Base-by-base conservation (phyloP, 2,797 vertebrate genomes). In the Thaleichthys pacificus region DNA sequence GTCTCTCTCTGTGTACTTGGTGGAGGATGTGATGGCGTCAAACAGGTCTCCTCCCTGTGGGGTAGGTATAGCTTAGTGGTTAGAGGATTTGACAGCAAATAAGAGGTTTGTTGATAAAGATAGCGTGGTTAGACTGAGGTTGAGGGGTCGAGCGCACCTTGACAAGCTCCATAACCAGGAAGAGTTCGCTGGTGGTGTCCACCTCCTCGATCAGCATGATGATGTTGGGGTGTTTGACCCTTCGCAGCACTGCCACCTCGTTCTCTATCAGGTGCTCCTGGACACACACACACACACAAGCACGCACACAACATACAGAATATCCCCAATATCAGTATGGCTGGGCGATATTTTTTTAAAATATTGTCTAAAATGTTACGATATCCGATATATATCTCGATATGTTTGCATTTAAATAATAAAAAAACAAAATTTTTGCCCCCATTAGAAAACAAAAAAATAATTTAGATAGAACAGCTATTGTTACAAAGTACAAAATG, bases 231-330 rank as follows among this genome's bases (percentile, higher is more conserved):
- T 99, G 98, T 61, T 98, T 99, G 80, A 99, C 96, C 54, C 83
- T 93, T 47, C 98, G 94, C 81, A 99, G 91, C 66, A 99, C 97
- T 0, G 96, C 95, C 5, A 99, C 98, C 84, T 99, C 98, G 0
- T 95, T 99, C 89, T 98, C 97, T 19, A 99, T 99, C 83, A 99
- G 92, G 81, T 99, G 98, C 28, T 99, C 96, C 98, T 99, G 89
- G 30, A 83, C 63, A 70, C 61, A 77, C 57, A 66, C 24, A 47
- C 12, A 56, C 19, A 32, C 38, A 30, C 42, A 22, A 3, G 7
- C 42, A 42, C 56, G 26, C 68, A 69, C 32, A 47, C n/a, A 24
- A 60, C 28, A 69, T 30, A 42, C 12, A 60, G 12, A 38, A 47
- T 47, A 47, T 47, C 42, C 42, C 11, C 42, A 47, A 47, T 14